Conservation (phyloP, 2,888 invertebrate species). For the Patella depressa region DNA sequence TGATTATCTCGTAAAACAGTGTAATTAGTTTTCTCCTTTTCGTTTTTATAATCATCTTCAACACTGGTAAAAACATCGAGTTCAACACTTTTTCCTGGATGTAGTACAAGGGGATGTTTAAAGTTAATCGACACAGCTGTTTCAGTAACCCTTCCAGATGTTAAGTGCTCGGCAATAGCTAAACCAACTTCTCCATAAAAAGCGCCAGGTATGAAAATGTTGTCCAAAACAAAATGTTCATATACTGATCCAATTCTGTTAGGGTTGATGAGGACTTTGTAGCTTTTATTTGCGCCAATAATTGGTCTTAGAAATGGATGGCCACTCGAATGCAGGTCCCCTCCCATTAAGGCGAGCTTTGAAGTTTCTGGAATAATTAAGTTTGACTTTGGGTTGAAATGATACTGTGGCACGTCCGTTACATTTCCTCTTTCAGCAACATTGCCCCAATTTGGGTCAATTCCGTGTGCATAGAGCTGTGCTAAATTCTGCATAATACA, state of each 20-base stretch:
- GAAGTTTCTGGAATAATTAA: conserved; percentile 34
- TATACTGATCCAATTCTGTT: conserved; percentile 41
- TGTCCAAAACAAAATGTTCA: conserved; percentile 37
- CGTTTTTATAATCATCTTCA: neutral
- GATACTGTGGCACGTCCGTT: conserved; percentile 41
- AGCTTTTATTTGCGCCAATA: conserved; percentile 19
- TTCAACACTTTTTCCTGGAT: neutral
- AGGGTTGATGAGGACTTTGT: conserved; percentile 30
- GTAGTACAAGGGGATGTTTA: neutral
- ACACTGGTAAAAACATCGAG: neutral
- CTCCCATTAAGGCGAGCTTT: conserved; percentile 24
- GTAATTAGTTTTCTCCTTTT: neutral
- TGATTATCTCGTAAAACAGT: neutral
- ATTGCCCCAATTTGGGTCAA: conserved; percentile 31
- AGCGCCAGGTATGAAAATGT: conserved; percentile 43
- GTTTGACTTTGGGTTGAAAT: conserved; percentile 33
- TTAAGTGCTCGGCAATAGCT: conserved; percentile 25
- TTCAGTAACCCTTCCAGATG: neutral
- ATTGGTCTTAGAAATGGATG: conserved; percentile 8
- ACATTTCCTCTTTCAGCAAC: conserved; percentile 28
- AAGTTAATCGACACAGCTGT: neutral
- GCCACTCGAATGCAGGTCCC: conserved; percentile 14
- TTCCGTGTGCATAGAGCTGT: conserved; percentile 34
- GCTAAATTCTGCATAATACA: conserved; percentile 30
- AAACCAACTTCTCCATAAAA: conserved; percentile 42